Conservation (phyloP, 2,113 vertebrate species). For the Albula glossodonta region DNA sequence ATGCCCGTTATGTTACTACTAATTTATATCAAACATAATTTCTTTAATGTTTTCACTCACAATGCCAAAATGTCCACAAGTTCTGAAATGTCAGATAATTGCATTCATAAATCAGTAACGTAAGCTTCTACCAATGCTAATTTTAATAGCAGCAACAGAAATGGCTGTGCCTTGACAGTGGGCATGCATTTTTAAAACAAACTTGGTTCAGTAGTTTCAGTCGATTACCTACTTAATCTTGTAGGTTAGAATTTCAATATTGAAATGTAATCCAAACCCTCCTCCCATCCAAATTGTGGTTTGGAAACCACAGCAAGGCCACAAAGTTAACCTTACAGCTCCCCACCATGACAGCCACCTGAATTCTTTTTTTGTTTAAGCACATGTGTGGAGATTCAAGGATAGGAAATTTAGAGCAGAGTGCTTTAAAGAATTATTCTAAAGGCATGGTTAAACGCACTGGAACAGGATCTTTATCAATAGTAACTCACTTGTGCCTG, state of each 20-base stretch:
- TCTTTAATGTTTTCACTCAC: neutral
- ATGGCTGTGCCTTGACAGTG: neutral
- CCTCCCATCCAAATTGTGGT: no score
- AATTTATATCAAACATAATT: neutral
- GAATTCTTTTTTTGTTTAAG: neutral
- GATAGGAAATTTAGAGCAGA: neutral
- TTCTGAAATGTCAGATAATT: neutral
- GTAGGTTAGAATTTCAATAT: neutral
- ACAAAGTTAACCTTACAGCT: neutral
- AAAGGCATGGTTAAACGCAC: neutral
- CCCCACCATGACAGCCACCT: neutral
- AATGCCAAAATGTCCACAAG: neutral
- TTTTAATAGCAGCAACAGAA: neutral
- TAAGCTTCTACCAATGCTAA: neutral
- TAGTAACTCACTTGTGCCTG: neutral
- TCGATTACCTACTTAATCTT: neutral
- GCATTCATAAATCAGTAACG: neutral
- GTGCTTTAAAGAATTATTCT: neutral
- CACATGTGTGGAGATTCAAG: constrained; percentile 7
- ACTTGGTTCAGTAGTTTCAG: neutral
- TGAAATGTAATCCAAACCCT: neutral
- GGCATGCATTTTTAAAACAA: neutral
- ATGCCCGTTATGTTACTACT: neutral
- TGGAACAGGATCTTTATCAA: constrained; percentile 16
- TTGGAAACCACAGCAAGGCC: neutral